Evolutionary conservation across 2,113 vertebrate species (phyloP).

Genomic region (Zeus faber): DNA sequence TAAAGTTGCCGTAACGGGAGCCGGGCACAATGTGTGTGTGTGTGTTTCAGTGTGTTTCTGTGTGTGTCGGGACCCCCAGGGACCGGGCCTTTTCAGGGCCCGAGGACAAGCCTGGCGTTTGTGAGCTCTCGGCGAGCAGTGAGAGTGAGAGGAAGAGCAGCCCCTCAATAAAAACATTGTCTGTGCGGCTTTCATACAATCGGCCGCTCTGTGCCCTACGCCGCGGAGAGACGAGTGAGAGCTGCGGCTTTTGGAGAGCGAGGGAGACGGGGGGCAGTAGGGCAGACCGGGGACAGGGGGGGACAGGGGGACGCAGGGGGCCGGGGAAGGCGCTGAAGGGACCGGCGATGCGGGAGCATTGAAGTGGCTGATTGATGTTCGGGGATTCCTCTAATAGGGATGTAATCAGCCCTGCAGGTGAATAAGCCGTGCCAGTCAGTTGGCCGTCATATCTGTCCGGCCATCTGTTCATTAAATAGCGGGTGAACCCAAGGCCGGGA

Average conservation of each 20-base stretch:
- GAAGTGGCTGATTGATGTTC: neutral
- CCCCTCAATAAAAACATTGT: conserved; percentile 83
- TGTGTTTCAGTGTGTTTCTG: conserved; percentile 24
- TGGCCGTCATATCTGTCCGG: conserved; percentile 28
- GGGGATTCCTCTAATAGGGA: conserved; percentile 11
- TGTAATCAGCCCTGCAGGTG: conserved; percentile 37
- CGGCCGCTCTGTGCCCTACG: conserved; percentile 62
- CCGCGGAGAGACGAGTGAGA: conserved; percentile 36
- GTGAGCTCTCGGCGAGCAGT: conserved; percentile 62
- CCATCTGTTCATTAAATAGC: conserved; percentile 52
- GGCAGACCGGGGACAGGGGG: conserved; percentile 19
- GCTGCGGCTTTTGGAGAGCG: conserved; percentile 4
- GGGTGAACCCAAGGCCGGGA: conserved; percentile 38
- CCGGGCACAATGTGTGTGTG: conserved; percentile 56
- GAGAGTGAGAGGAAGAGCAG: conserved; percentile 79
- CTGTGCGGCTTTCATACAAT: conserved; percentile 70
- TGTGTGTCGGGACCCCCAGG: conserved; percentile 61
- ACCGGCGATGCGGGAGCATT: too few species aligned
- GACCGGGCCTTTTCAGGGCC: conserved; percentile 70
- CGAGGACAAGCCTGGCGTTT: conserved; percentile 76
- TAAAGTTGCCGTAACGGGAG: conserved; percentile 75
- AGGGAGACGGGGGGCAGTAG: neutral
- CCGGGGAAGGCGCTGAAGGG: too few species aligned
- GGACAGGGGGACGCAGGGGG: neutral
- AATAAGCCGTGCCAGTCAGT: conserved; percentile 34